Base-by-base conservation (phyloP, 1,140 invertebrate genomes). In the Pogonognathellus flavescens region DNA sequence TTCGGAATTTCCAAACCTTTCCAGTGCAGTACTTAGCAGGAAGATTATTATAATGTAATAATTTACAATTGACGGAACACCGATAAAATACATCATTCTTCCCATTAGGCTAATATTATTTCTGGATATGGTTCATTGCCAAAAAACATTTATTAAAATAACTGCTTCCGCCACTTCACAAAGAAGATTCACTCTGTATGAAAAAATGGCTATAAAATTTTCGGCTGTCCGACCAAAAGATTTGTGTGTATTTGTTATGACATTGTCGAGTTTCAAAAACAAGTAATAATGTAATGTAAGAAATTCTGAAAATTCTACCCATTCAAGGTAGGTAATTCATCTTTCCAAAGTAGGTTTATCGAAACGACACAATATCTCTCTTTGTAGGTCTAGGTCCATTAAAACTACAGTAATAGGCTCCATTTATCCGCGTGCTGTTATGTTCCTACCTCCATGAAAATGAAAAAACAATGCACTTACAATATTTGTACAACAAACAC, bases 161-260 rank as follows among this genome's bases (percentile, higher is more conserved):
- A 76, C 31, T 76, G 70, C 70, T 76, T 76, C 62, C 62, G 22
- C 22, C 22, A 4, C 20, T 14, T 13, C 31, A 11, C 22, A n/a
- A 8, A 76, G 41, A 76, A n/a, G 11, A 31, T 41, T 49, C 13
- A n/a, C 49, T n/a, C 14, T 16, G 49, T 9, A 49, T 3, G 41
- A 76, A 50, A 18, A 49, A 9, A 8, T 18, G 70, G 25, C 70
- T 16, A 76, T 76, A 76, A 76, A 76, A 76, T n/a, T 76, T 50
- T 76, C 49, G 14, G 16, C 70, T 76, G 41, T 41, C 31, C 41
- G 70, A 50, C 41, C 14, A 41, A 18, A 49, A 76, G 70, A 76
- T 76, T 76, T 76, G 70, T 76, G 70, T 49, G 9, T 50, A 25
- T 49, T 76, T 50, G 62, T 66, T 66, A 66, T 20, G 62, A 66